Percentiles rank a stretch among this genome's conserved stretches.
Conservation (phyloP, 2,797 vertebrate genomes). For the Steatocranus sp. region DNA sequence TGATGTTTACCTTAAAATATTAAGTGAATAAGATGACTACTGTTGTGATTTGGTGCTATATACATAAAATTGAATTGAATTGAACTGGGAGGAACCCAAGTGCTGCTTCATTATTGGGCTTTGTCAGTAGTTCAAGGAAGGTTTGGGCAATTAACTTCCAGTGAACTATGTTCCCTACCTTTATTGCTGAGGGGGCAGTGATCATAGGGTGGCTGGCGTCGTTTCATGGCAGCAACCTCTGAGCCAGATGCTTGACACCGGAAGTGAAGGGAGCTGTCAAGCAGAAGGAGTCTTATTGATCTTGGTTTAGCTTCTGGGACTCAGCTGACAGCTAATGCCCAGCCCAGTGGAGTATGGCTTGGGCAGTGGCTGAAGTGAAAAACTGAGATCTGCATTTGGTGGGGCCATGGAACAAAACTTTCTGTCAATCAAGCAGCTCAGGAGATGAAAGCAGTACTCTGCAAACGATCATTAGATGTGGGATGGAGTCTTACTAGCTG, state of each 20-base stretch:
- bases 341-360: not conserved
- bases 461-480: not conserved
- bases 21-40: not conserved
- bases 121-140: not conserved
- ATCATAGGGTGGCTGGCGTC: not conserved
- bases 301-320: not conserved
- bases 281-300: not conserved
- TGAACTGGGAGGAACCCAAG: not conserved
- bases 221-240: not conserved
- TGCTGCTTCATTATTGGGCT: not conserved
- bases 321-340: not conserved
- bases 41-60: not conserved
- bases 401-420: not conserved
- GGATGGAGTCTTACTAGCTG: not conserved
- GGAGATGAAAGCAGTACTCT: not conserved
- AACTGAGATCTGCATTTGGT: not conserved
- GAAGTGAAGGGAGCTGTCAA: not conserved
- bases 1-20: not conserved
- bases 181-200: not conserved
- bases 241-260: fast-evolving
- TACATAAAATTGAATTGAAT: not conserved
- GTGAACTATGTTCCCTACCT: not conserved
- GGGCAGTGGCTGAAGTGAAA: not conserved
- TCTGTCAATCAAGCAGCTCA: not conserved
- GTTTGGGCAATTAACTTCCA: not conserved